Base-by-base conservation (phyloP, 1,140 invertebrate genomes). In the Mylabris phalerata region DNA sequence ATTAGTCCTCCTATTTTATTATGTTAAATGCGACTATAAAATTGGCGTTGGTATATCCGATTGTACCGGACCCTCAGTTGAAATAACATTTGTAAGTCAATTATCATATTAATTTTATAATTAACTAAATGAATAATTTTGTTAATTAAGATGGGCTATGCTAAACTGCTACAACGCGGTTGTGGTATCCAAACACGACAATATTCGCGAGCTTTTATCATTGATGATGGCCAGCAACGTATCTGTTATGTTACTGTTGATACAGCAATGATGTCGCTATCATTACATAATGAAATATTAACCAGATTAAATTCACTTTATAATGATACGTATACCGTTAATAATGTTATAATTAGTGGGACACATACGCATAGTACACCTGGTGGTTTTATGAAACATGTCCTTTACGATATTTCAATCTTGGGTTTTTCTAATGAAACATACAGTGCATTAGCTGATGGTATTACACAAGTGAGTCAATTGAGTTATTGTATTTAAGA, bases 301-400 rank as follows among this genome's bases (percentile, higher is more conserved):
- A 40, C 10, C 10, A 40, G 80, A 40, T 75, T 95, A 11, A 71
- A 83, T 57, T 67, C 76, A 27, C 77, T 79, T 44, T 93, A 82
- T 70, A 85, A 84, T 0, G 75, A 82, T 38, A 60, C 86, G 1
- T 95, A 95, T 70, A 84, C 77, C 1, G 81, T 85, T 26, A 77
- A 83, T 45, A 96, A 96, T 69, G 81, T 95, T 6, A 88, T 92
- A 71, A 78, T 96, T 9, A 93, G 88, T 70, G 89, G 87, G 0
- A 95, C 90, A 0, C 93, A 94, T 70, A 93, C 92, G 0, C 93
- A 97, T 67, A 89, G 89, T 3, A 86, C 83, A 0, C 90, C 92
- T 0, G 93, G 89, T 2, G 93, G 93, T 1, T 95, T 86, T 73
- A 82, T 93, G 60, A 86, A 93, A 79, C 85, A 95, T 71, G 75